Evolutionary conservation across 2,797 vertebrate species (phyloP).

Genomic region (Pangasius macronema): DNA sequence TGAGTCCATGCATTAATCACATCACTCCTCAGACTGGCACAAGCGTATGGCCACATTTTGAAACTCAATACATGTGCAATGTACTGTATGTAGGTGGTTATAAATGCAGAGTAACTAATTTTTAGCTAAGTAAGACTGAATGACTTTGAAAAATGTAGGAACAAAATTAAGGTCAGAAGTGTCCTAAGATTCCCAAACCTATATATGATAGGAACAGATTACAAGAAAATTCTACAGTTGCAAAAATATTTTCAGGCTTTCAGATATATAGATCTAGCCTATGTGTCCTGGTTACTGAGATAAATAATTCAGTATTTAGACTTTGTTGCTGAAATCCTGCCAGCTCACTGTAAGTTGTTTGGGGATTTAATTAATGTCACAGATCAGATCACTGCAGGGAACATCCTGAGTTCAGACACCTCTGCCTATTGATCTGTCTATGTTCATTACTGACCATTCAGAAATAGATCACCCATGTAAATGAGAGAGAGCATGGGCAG

Average conservation of each 20-base stretch:
- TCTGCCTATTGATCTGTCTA: constrained; percentile 14
- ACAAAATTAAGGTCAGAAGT: background rate
- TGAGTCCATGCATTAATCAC: background rate
- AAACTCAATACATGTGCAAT: background rate
- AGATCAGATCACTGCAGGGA: background rate
- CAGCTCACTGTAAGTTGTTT: background rate
- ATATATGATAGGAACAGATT: background rate
- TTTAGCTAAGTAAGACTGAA: background rate
- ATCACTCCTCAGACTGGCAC: background rate
- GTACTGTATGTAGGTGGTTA: background rate
- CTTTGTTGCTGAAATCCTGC: background rate
- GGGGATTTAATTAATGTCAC: constrained; percentile 9
- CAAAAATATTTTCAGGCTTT: background rate
- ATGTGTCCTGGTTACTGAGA: background rate
- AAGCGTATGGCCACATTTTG: background rate
- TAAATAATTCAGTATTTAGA: constrained; percentile 9
- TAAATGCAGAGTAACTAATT: background rate
- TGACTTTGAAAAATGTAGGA: background rate
- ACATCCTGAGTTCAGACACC: background rate
- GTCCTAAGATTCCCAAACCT: background rate
- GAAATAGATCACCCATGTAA: constrained; percentile 33
- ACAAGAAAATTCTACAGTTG: background rate
- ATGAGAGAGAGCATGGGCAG: background rate
- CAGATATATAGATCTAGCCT: background rate
- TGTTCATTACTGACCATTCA: background rate